Conservation (phyloP, 2,797 vertebrate species). For the Rachycentron canadum region DNA sequence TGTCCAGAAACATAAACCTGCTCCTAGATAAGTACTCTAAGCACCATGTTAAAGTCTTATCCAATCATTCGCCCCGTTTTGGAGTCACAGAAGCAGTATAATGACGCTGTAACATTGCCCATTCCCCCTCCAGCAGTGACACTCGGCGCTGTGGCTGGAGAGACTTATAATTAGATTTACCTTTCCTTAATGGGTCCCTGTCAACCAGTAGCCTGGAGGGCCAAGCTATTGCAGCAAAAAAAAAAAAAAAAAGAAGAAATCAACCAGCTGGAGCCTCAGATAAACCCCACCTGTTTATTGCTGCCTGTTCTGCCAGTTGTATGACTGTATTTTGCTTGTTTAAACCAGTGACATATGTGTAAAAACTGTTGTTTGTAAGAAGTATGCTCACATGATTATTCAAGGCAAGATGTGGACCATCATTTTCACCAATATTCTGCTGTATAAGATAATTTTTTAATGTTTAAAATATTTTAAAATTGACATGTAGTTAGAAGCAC, state of each 20-base stretch:
- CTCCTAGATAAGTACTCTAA: constrained; percentile 25
- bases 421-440: not conserved
- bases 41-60: constrained; percentile 40
- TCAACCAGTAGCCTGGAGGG: constrained; percentile 76
- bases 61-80: constrained; percentile 35
- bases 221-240: constrained; percentile 48
- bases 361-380: not conserved
- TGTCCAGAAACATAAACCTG: constrained; percentile 29
- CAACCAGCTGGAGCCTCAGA: constrained; percentile 62
- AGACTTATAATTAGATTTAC: constrained; percentile 85
- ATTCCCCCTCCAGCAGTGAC: constrained; percentile 71
- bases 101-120: constrained; percentile 59
- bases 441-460: not conserved
- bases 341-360: not conserved
- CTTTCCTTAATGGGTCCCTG: constrained; percentile 83
- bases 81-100: constrained; percentile 69
- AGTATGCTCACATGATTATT: not conserved
- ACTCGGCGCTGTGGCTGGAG: constrained; percentile 70
- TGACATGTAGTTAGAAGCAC: not conserved
- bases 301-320: constrained; percentile 41
- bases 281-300: constrained; percentile 68
- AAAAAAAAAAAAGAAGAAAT: constrained; percentile 50
- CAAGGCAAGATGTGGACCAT: not conserved
- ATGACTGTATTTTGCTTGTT: constrained; percentile 1
- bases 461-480: not conserved